phyloP scores from a whole-genome alignment of 2,888 invertebrate genomes.

The Athalia circularis region DNA sequence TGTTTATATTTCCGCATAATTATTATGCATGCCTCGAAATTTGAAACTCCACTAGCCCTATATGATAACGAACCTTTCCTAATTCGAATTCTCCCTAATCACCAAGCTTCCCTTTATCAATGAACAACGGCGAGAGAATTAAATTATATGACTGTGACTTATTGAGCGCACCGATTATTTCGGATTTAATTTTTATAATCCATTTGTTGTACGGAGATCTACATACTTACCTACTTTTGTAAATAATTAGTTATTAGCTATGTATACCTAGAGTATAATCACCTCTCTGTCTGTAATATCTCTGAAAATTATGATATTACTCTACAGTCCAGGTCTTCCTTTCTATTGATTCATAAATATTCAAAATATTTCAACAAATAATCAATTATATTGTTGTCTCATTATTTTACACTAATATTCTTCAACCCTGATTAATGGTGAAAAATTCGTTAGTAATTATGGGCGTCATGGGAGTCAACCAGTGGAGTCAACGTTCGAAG shows the following conservation, averaged over 20 bases:
- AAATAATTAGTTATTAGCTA: constrained; percentile 8
- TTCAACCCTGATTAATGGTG: constrained; percentile 1
- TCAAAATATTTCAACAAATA: background rate
- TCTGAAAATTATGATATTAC: background rate
- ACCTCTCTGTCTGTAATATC: background rate
- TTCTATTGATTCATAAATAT: constrained; percentile 3
- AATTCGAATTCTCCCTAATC: constrained; percentile 35
- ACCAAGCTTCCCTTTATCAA: constrained; percentile 32
- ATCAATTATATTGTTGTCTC: too few relatives aligned
- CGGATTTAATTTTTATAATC: constrained; percentile 25
- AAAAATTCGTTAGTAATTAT: constrained; percentile 14
- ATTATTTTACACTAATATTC: constrained; percentile 2
- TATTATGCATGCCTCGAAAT: background rate
- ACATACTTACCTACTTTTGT: background rate
- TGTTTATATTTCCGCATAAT: constrained; percentile 10
- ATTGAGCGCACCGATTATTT: constrained; percentile 2
- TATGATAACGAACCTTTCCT: constrained; percentile 30
- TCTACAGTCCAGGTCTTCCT: constrained; percentile 19
- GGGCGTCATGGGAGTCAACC: too few relatives aligned
- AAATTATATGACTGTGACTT: background rate
- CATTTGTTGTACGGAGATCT: background rate
- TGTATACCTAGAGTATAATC: background rate
- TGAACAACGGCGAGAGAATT: background rate
- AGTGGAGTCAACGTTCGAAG: too few relatives aligned
- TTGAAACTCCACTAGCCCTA: background rate